phyloP scores from a whole-genome alignment of 2,113 vertebrate species.

The Boulengeromyrus knoepffleri region DNA sequence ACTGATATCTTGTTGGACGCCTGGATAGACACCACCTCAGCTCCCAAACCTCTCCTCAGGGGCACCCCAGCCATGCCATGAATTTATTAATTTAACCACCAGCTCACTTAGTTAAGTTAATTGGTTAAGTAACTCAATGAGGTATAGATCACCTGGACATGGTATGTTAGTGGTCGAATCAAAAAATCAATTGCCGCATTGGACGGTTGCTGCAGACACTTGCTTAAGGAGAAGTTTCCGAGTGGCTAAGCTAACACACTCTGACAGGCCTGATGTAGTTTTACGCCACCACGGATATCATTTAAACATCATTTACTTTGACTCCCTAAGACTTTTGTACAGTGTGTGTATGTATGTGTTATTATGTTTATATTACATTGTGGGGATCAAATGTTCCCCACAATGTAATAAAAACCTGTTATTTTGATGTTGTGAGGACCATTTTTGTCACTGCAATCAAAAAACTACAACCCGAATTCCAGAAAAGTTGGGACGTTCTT shows the following conservation, averaged over 20 bases:
- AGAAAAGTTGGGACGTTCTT: too few species aligned
- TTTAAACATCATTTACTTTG: background rate
- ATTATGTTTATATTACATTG: too few species aligned
- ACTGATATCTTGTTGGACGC: background rate
- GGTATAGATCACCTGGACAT: background rate
- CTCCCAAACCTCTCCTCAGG: background rate
- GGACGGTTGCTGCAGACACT: background rate
- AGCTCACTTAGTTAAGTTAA: background rate
- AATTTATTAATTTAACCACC: background rate
- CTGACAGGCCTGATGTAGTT: background rate
- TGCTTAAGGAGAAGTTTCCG: background rate
- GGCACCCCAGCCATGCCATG: background rate
- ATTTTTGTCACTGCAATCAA: too few species aligned
- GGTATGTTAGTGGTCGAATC: background rate
- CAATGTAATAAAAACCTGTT: too few species aligned
- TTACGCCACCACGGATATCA: background rate
- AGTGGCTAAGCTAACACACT: background rate
- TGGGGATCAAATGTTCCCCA: too few species aligned
- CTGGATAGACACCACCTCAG: background rate
- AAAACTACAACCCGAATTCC: too few species aligned
- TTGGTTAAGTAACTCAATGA: background rate
- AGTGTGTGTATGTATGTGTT: too few species aligned
- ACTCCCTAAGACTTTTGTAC: too few species aligned
- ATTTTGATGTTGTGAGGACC: too few species aligned
- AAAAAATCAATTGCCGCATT: background rate